phyloP scores from a whole-genome alignment of 2,113 vertebrate genomes.

The Vulpes ferrilata region DNA sequence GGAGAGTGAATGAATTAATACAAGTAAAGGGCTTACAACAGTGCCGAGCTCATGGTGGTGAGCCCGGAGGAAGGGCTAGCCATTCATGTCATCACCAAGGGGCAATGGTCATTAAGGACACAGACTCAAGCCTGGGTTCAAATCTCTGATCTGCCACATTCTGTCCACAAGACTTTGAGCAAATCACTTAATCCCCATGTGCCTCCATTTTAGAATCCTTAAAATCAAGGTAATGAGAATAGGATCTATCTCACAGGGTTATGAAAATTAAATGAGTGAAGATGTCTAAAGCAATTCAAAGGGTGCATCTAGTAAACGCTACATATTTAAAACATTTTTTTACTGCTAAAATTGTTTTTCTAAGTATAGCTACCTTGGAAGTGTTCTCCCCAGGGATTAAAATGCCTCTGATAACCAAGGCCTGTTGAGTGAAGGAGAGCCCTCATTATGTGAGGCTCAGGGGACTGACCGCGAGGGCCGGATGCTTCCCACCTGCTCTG shows the following conservation, averaged over 20 bases:
- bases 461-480: no score
- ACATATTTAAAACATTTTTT: neutral
- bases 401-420: neutral
- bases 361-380: neutral
- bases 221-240: neutral
- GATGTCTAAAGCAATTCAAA: neutral
- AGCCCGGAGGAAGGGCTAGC: neutral
- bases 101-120: neutral
- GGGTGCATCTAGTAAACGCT: neutral
- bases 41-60: neutral
- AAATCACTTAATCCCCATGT: neutral
- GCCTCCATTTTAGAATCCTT: neutral
- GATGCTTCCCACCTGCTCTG: neutral
- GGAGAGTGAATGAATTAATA: neutral
- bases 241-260: neutral
- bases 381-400: neutral
- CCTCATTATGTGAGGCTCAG: neutral
- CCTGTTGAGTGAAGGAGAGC: neutral
- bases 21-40: neutral
- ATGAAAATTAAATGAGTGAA: neutral
- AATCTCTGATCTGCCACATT: neutral
- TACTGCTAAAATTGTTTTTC: neutral
- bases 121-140: neutral
- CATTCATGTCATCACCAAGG: neutral
- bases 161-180: neutral